Base-by-base conservation (phyloP, 2,113 vertebrate genomes). In the Crotalus helleri region DNA sequence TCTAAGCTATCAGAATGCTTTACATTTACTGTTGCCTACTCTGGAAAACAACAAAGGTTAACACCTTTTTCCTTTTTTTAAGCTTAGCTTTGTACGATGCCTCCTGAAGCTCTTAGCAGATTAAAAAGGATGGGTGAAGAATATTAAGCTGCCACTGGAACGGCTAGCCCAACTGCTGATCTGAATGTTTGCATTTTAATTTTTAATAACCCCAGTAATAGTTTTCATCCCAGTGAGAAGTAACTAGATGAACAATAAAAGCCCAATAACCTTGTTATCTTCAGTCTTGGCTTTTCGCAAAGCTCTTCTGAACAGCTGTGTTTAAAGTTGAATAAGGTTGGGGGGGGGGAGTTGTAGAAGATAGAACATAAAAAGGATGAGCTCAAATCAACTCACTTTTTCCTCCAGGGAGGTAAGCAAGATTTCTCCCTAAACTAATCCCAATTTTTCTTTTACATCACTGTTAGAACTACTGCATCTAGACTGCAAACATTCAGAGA, bases 151-250 rank as follows among this genome's bases (percentile, higher is more conserved):
- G 89, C 93, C 90, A 26, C 94, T 91, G 92, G 93, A 94, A 92
- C 29, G 86, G 90, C 92, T 91, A 93, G 81, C 93, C 89, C 94
- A 95, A 87, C 44, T 0, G 44, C 46, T 93, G 90, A 93, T 92
- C 91, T 74, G 90, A 94, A 95, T 95, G 92, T 51, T 95, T 94
- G 92, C 94, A 93, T 95, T 94, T 96, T 91, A 94, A 89, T 95
- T 95, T 97, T 96, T 95, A 95, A 95, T 95, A 94, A 92, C 69
- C 92, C 94, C 92, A 53, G 95, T 95, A 96, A 94, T 95, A 94
- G 93, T 93, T 90, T 96, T 92, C 92, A 93, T 92, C 92, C 86
- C 88, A 93, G 94, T 54, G 53, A 95, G 89, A 90, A 95, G 91
- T 94, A 95, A 88, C 94, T 94, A 26, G 64, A 94, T 93, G 94